These are phyloP conservation scores for Cotesia congregata DNA, from an alignment of 2,888 invertebrate species.

Conservation along the genomic window DNA sequence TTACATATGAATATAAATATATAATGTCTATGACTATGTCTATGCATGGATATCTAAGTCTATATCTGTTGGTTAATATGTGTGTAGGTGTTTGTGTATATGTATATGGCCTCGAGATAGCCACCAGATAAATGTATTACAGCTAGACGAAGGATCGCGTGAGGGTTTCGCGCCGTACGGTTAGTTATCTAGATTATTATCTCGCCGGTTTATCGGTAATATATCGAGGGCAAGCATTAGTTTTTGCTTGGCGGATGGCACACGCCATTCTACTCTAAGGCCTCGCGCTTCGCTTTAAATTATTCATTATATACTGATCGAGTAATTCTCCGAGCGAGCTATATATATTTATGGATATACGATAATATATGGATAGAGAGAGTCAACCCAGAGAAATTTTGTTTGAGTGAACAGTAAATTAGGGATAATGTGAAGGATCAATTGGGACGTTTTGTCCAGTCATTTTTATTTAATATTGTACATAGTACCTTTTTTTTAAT, in stretches of 20 bases:
- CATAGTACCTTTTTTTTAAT: background rate
- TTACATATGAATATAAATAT: too few relatives aligned
- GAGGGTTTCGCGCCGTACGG: slow-evolving; percentile 50
- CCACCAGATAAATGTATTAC: slow-evolving; percentile 38
- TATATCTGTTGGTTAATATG: background rate
- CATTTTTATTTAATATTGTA: background rate
- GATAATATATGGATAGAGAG: too few relatives aligned
- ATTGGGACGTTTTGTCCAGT: background rate
- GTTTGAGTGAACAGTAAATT: background rate
- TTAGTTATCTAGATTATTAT: slow-evolving; percentile 68
- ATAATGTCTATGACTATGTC: too few relatives aligned
- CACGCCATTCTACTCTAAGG: slow-evolving; percentile 56
- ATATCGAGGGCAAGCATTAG: slow-evolving; percentile 70
- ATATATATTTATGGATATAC: background rate
- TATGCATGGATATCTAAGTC: background rate
- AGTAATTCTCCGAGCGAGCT: slow-evolving; percentile 51
- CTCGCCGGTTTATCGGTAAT: slow-evolving; percentile 68
- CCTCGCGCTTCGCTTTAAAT: slow-evolving; percentile 60
- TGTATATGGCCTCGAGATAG: slow-evolving; percentile 34
- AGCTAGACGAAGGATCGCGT: slow-evolving; percentile 33
- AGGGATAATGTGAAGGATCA: background rate
- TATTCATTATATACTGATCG: slow-evolving; percentile 65
- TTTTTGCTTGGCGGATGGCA: slow-evolving; percentile 68
- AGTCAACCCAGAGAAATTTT: too few relatives aligned
- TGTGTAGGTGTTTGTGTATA: background rate